Base-by-base conservation (phyloP, 2,888 invertebrate species). In the Erebia epiphron region DNA sequence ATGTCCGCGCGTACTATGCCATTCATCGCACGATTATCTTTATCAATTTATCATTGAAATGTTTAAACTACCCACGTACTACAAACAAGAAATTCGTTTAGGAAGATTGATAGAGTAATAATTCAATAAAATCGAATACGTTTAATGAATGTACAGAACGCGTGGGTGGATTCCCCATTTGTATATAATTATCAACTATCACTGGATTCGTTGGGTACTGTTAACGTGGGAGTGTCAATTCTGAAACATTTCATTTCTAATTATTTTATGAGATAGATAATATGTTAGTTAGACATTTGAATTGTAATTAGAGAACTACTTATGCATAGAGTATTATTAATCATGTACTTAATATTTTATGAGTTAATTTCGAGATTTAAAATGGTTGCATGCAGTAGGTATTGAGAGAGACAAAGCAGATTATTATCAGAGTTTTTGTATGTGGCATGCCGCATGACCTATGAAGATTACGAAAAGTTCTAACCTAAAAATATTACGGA, bases 81-180 rank as follows among this genome's bases (percentile, higher is more conserved):
- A 57, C 50, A 68, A 65, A 46, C 54, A 65, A 70, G 67, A 67
- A 70, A 69, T 70, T 62, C 35, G 69, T 70, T 68, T 70, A 72
- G 67, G 52, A 65, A 70, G 68, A 72, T 72, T 67, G 71, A 71
- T 71, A 73, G 69, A 58, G 49, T 71, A 71, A 73, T 73, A 73
- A 75, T 75, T 71, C 69, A 73, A 73, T 75, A 73, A 26, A 35
- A 71, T 63, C 46, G 54, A 67, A 67, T 70, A 56, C 52, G 46
- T 21, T 21, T 67, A 67, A 73, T 69, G 70, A 68, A 56, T 49
- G 43, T 60, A 71, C 58, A 52, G 67, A 69, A 69, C 50, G 75
- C 65, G 71, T 73, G 71, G 71, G 75, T 7, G 52, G 66, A 66
- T 52, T 65, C 50, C 64, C 68, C 68, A 74, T 72, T 73, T 74